Evolutionary conservation across 2,888 invertebrate species (phyloP), one percentile per base, ranked within the genome.

Genomic region (Phaonia tiefii): DNA sequence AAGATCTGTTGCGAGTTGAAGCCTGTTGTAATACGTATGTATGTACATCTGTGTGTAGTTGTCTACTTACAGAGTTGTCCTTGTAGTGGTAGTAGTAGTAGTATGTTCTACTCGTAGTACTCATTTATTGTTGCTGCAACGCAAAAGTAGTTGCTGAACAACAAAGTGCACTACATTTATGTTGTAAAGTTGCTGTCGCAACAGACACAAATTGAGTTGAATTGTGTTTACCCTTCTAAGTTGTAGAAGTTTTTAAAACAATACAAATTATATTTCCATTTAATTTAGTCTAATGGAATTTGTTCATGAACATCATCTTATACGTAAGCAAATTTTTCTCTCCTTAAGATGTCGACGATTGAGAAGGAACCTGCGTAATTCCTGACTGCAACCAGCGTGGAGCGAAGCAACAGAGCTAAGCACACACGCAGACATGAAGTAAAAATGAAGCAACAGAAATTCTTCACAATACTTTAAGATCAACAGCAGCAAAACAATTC

Each of bases 251-350:
- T 85, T 85, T 83, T 79, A 83, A 83, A 84, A 84, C 84, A 85
- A 84, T 85, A 78, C 83, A 84, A 85, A 85, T 84, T 84, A 85
- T 84, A 85, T 84, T 84, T 84, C 78, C 84, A 85, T 83, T 83
- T 85, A 84, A 85, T 85, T 85, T 84, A 84, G 82, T 85, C 84
- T 85, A 84, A 85, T 85, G 85, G 85, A 82, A 84, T 79, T 85
- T 84, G 82, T 80, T 84, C 80, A 80, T 82, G 77, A 81, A 81
- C 74, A 81, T 81, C 80, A 63, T 81, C 77, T 77, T 81, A 73
- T 80, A 76, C 69, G 42, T 75, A 75, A 77, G 75, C 66, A 77
- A 74, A 67, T 60, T 67, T 60, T 67, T 67, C 54, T 54, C 8
- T 67, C 37, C 31, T 11, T 26, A 17, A 66, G 66, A 66, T 10